Evolutionary conservation across 2,797 vertebrate species (phyloP).

Genomic region (Tarsius wallacei): DNA sequence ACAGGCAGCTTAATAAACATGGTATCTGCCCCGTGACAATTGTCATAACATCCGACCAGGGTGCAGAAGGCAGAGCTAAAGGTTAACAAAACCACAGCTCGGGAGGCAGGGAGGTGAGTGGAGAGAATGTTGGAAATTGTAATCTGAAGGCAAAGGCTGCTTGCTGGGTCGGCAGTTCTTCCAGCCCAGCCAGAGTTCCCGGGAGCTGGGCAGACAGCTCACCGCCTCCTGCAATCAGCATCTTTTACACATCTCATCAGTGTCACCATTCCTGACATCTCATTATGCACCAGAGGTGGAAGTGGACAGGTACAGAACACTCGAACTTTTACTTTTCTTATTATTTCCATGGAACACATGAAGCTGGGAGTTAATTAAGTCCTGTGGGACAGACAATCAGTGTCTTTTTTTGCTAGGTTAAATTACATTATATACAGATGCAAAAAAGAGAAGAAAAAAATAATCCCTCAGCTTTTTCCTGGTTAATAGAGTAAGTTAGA

Average conservation of each 20-base stretch:
- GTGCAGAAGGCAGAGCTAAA: slow-evolving; percentile 80
- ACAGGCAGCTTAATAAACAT: slow-evolving; percentile 70
- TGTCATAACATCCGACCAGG: slow-evolving; percentile 79
- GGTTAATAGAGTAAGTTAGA: slow-evolving; percentile 86
- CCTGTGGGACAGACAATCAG: slow-evolving; percentile 92
- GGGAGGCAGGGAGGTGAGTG: slow-evolving; percentile 27
- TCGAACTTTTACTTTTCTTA: slow-evolving; percentile 85
- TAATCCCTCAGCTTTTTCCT: slow-evolving; percentile 82
- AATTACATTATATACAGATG: slow-evolving; percentile 88
- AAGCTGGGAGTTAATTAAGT: slow-evolving; percentile 92
- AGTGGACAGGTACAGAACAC: slow-evolving; percentile 90
- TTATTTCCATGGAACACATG: slow-evolving; percentile 84
- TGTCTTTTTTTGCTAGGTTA: slow-evolving; percentile 83
- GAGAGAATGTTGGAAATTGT: slow-evolving; percentile 72
- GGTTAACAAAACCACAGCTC: slow-evolving; percentile 78
- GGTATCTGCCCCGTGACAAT: slow-evolving; percentile 82
- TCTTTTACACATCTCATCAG: slow-evolving; percentile 87
- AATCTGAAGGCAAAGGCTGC: slow-evolving; percentile 81
- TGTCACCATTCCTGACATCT: slow-evolving; percentile 88
- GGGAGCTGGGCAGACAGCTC: slow-evolving; percentile 77
- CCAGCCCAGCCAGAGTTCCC: slow-evolving; percentile 80
- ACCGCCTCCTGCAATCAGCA: slow-evolving; percentile 68
- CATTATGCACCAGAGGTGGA: slow-evolving; percentile 90
- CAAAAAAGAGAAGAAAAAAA: slow-evolving; percentile 79
- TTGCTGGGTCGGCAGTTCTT: slow-evolving; percentile 78